These are phyloP conservation scores for Nephrotoma flavescens DNA, from an alignment of 2,888 invertebrate genomes.

Conservation along the genomic window DNA sequence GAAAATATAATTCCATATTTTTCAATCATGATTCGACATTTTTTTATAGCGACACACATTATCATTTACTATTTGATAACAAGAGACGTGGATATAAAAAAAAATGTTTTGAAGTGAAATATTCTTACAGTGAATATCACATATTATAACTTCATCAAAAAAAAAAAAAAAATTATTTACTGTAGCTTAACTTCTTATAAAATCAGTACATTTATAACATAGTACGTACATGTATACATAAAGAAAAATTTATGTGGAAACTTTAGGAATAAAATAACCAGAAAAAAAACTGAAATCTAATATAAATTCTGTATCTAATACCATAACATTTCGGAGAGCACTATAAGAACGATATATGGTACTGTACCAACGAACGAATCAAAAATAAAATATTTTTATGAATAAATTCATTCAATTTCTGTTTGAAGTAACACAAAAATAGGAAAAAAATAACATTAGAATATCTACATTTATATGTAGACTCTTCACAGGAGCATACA, in stretches of 20 bases:
- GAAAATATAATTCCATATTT: not conserved
- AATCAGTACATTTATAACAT: not conserved
- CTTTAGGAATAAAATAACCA: not conserved
- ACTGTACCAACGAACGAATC: not conserved
- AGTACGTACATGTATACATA: not conserved
- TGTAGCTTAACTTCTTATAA: not conserved
- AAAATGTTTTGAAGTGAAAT: not conserved
- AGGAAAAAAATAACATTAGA: not conserved
- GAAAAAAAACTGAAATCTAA: not conserved
- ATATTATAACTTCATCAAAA: not conserved
- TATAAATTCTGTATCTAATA: not conserved
- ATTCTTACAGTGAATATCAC: not conserved
- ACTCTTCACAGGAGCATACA: not conserved
- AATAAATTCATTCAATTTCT: not conserved
- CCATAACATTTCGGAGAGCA: not conserved
- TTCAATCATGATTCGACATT: not conserved
- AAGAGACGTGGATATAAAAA: not conserved
- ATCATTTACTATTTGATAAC: not conserved
- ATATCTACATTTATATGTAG: not conserved
- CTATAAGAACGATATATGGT: not conserved
- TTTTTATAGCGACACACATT: not conserved
- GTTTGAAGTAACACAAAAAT: not conserved
- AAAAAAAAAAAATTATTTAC: no score
- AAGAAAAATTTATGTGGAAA: not conserved
- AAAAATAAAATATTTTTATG: not conserved